Evolutionary conservation across 2,888 invertebrate genomes (phyloP).

Genomic region (Blastobasis lacticolella): DNA sequence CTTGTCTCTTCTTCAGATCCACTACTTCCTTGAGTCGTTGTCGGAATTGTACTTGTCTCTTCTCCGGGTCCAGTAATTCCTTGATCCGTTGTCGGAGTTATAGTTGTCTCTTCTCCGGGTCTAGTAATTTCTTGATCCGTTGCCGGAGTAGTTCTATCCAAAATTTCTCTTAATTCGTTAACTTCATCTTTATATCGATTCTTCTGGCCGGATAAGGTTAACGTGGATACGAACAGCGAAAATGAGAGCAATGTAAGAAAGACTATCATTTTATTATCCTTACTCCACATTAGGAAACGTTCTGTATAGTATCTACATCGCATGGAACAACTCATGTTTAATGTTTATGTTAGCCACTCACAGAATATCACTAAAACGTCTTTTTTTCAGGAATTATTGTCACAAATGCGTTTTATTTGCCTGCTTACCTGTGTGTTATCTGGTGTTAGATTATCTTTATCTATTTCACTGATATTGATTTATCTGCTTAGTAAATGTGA

Average conservation of each 20-base stretch:
- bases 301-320: constrained; percentile 45
- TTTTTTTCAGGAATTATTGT: neutral
- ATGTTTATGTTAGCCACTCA: constrained; percentile 3
- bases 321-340: constrained; percentile 26
- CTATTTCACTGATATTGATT: neutral
- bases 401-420: neutral
- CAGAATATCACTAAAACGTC: neutral
- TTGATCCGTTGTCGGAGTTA: neutral
- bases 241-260: constrained; percentile 47
- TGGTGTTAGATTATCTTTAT: neutral
- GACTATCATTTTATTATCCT: constrained; percentile 58
- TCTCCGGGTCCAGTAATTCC: constrained; percentile 1
- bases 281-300: constrained; percentile 41
- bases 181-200: constrained; percentile 32
- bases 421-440: neutral
- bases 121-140: constrained; percentile 2
- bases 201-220: constrained; percentile 45
- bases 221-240: constrained; percentile 50
- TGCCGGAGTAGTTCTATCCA: constrained; percentile 5
- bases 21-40: neutral
- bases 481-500: neutral
- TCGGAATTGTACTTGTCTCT: neutral
- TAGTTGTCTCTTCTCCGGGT: neutral
- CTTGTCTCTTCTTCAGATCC: neutral
- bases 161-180: constrained; percentile 20